phyloP scores from a whole-genome alignment of 2,888 invertebrate species.

The Tortrix viridana region DNA sequence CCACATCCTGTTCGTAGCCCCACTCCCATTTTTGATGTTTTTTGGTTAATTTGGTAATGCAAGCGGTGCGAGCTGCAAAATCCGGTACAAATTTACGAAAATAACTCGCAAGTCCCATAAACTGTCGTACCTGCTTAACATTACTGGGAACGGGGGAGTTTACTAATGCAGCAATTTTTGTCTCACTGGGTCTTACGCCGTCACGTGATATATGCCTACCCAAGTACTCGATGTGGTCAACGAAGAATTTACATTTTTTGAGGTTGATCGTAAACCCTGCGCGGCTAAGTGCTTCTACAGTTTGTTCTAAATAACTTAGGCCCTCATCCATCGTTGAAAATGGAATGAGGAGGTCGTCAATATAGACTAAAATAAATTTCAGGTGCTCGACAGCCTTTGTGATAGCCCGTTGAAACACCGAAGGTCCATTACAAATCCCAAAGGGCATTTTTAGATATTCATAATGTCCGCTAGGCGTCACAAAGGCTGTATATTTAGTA shows the following conservation, averaged over 20 bases:
- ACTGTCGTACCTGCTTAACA: constrained; percentile 4
- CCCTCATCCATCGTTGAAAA: not conserved
- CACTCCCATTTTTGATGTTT: not conserved
- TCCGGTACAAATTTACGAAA: constrained; percentile 3
- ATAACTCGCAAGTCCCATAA: not conserved
- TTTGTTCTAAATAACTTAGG: not conserved
- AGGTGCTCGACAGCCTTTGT: not conserved
- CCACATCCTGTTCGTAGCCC: not conserved
- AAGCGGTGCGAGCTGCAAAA: constrained; percentile 3
- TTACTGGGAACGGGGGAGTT: not conserved
- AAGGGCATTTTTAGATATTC: too few relatives aligned
- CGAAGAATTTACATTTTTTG: not conserved
- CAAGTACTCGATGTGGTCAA: not conserved
- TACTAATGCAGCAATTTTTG: not conserved
- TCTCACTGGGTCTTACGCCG: not conserved
- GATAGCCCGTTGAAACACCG: constrained; percentile 9
- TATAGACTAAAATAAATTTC: not conserved
- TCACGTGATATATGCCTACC: not conserved
- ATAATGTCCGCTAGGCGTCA: too few relatives aligned
- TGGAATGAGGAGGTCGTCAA: not conserved
- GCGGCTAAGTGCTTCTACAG: not conserved
- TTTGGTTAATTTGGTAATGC: constrained; percentile 4
- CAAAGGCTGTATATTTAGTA: too few relatives aligned
- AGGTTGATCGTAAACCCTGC: constrained; percentile 1
- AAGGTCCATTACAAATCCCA: too few relatives aligned